Evolutionary conservation across 2,888 invertebrate genomes (phyloP), one percentile per base, ranked within the genome.

Genomic region (Rapana venosa): DNA sequence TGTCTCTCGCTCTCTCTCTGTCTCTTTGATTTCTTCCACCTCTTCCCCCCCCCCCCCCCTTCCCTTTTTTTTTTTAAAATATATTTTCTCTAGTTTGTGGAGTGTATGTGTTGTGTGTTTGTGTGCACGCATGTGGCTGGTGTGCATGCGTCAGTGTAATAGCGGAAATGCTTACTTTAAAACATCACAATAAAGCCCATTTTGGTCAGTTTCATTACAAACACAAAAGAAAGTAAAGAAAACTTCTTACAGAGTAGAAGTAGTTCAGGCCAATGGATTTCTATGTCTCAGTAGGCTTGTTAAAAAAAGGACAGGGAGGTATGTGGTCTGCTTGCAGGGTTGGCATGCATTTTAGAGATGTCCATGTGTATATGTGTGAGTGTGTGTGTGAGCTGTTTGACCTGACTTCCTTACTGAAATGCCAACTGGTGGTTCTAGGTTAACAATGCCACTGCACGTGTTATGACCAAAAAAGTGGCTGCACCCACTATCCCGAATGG

Each of bases 401-500:
- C 70, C 35, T 83, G 47, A 85, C 66, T 58, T 47, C 87, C 88
- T 81, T 87, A 74, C 88, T 84, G 79, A 90, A 90, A 89, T 89
- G 36, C 61, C 35, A 61, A 89, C 84, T 89, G 89, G 61, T 89
- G 89, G 83, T 89, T 89, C 89, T 95, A 96, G 99, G 99, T 99
- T 96, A 99, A 99, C 97, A 99, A 99, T 97, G 99, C 99, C 95
- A 99, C 99, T 95, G 99, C 99, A 96, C 97, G 99, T 97, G 99
- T 99, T 97, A 99, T 99, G 97, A 99, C 99, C 96, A 99, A 99
- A 97, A 99, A 99, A 94, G 94, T 94, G 93, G 94, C 94, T 92
- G 94, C 94, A 92, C 95, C 95, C 93, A 94, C 94, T 92, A 93
- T 95, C 92, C 94, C 95, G 92, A 95, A 94, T 94, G 95, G 95